Evolutionary conservation across 1,140 invertebrate genomes (phyloP), one percentile per base, ranked within the genome.

Genomic region (Nephotettix cincticeps): DNA sequence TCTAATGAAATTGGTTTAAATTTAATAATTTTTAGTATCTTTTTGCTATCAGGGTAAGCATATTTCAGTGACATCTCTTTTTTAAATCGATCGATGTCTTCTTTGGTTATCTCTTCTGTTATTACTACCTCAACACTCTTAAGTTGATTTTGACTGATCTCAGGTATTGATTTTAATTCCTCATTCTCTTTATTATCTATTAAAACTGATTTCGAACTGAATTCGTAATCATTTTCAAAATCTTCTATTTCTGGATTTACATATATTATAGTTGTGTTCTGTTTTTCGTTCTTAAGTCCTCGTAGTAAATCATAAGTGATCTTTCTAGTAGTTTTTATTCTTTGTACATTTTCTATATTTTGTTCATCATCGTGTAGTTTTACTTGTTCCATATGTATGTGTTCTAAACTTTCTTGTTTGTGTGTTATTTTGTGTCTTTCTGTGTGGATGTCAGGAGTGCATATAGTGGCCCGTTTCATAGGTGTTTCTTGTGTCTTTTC

Each of bases 401-500:
- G 56, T 25, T 61, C 14, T 21, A 61, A 61, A 9, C 51, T 51
- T 69, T 69, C 66, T 75, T 63, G 11, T 74, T 19, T 32, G 27
- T 58, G 21, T 70, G 30, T 71, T 73, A 65, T n/a, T 74, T 27
- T 21, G 27, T 58, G 21, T 70, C 36, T 71, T 73, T 36, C 17
- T 25, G 63, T 56, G 21, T 29, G 61, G 29, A 51, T 73, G 73
- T 67, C 67, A 68, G n/a, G 65, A 13, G 63, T 65, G 63, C 36
- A 19, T 36, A 40, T 43, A 1, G 27, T 11, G 30, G 30, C 63
- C 14, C 1, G 9, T 65, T 65, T 32, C 27, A 43, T 17, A 23
- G 40, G 64, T 67, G 32, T 40, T 67, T 43, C n/a, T 67, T 67
- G 64, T 25, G 45, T 68, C 43, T 76, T 65, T 71, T 32, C 73